Evolutionary conservation across 2,888 invertebrate species (phyloP).

Genomic region (Eurois occulta): DNA sequence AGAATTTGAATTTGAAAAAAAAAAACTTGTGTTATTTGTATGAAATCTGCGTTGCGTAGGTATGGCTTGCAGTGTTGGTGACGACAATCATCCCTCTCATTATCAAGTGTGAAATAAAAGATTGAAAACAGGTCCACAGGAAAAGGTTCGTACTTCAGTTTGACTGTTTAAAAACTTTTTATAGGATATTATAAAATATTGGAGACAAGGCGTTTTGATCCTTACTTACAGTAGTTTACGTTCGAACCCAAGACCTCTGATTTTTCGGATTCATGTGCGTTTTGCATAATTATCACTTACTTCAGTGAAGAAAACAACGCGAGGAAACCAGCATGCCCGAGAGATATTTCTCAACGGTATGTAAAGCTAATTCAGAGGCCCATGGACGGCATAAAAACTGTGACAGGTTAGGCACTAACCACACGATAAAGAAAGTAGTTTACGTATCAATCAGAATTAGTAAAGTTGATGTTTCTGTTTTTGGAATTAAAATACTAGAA

Average conservation of each 20-base stretch:
- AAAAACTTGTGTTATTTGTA: background rate
- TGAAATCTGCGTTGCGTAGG: background rate
- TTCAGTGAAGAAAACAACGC: too few relatives aligned
- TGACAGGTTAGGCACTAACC: too few relatives aligned
- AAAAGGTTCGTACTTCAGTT: background rate
- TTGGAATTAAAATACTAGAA: background rate
- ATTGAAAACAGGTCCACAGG: background rate
- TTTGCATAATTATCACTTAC: too few relatives aligned
- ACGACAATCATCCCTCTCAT: background rate
- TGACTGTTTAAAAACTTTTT: background rate
- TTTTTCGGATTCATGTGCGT: too few relatives aligned
- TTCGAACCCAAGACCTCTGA: too few relatives aligned
- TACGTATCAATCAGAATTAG: background rate
- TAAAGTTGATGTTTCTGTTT: background rate
- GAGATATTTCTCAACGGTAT: too few relatives aligned
- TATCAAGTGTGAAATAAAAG: background rate
- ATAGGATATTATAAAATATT: too few relatives aligned
- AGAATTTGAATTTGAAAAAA: too few relatives aligned
- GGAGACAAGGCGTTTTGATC: background rate
- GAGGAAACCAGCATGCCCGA: too few relatives aligned
- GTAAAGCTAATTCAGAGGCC: too few relatives aligned
- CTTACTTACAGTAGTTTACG: background rate
- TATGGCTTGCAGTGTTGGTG: background rate
- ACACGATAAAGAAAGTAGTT: too few relatives aligned
- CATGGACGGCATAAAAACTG: too few relatives aligned